phyloP scores from a whole-genome alignment of 2,113 vertebrate genomes.

The Microcebus jonahi region DNA sequence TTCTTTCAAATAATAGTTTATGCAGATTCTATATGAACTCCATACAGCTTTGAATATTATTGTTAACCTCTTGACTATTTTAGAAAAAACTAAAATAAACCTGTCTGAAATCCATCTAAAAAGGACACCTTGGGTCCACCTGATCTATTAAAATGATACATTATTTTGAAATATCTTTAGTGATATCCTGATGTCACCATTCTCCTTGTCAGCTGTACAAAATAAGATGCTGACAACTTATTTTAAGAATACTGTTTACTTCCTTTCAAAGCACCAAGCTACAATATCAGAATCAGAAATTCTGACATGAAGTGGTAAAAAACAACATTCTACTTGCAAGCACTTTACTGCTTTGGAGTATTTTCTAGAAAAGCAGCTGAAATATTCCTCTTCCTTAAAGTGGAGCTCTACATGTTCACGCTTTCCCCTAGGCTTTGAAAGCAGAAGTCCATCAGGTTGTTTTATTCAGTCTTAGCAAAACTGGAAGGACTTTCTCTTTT shows the following conservation, averaged over 20 bases:
- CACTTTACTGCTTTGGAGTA: background rate
- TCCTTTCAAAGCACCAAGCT: background rate
- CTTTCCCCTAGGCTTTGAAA: background rate
- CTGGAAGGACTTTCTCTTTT: background rate
- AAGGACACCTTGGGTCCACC: background rate
- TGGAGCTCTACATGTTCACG: rapidly evolving
- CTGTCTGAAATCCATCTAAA: background rate
- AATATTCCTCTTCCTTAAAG: background rate
- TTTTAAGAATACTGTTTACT: constrained; percentile 27
- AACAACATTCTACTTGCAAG: background rate
- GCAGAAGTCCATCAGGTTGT: background rate
- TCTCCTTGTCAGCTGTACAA: background rate
- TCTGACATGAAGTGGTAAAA: background rate
- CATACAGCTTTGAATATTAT: constrained; percentile 22
- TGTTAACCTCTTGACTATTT: constrained; percentile 44
- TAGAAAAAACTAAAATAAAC: constrained; percentile 38
- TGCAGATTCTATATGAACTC: constrained; percentile 28
- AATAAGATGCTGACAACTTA: background rate
- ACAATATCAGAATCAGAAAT: constrained; percentile 5
- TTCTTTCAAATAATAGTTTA: constrained; percentile 64
- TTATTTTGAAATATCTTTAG: background rate
- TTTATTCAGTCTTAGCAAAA: background rate
- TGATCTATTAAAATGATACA: background rate
- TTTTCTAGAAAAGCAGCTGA: background rate
- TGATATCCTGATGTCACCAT: background rate